Evolutionary conservation across 2,113 vertebrate genomes (phyloP), one percentile per base, ranked within the genome.

Genomic region (Gavia stellata): DNA sequence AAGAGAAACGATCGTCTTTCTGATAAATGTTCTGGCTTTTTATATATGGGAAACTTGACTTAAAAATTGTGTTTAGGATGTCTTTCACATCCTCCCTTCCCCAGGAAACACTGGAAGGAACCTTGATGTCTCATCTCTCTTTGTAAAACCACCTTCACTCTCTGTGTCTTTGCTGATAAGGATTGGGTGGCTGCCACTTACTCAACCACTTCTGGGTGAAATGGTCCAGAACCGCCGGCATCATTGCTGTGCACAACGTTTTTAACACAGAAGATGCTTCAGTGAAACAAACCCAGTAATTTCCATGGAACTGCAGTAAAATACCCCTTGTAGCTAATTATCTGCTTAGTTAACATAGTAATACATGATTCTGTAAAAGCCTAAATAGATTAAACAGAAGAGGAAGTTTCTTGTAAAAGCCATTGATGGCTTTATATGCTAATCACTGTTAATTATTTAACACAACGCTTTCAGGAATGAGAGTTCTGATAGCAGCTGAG

Each of bases 341-440:
- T 81, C 86, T 96, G 94, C 90, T 93, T 84, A 86, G 83, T 94
- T 95, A 93, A 71, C 86, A 33, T 26, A 33, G 79, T 92, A 68
- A 94, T 73, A 56, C 47, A 82, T 28, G 82, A 42, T 49, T 65
- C 86, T 68, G 29, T 81, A 62, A 84, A 90, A 93, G 68, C 55
- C 40, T 83, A 84, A 88, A 89, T 34, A 81, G 63, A 71, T 94
- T 81, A 86, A 81, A 72, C 53, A 65, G 59, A 92, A 93, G 78
- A 74, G 80, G 88, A 95, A 92, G 88, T 34, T 92, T 78, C 80
- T 90, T 88, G 55, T 88, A 53, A 88, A 84, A 89, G 56, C 77
- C 78, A 59, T 26, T 68, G 90, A 75, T 96, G 86, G 88, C 77
- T 94, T 93, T 94, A 38, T 81, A 16, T 92, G 74, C 71, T 93